Evolutionary conservation across 2,113 vertebrate species (phyloP).

Genomic region (Dascyllus trimaculatus): DNA sequence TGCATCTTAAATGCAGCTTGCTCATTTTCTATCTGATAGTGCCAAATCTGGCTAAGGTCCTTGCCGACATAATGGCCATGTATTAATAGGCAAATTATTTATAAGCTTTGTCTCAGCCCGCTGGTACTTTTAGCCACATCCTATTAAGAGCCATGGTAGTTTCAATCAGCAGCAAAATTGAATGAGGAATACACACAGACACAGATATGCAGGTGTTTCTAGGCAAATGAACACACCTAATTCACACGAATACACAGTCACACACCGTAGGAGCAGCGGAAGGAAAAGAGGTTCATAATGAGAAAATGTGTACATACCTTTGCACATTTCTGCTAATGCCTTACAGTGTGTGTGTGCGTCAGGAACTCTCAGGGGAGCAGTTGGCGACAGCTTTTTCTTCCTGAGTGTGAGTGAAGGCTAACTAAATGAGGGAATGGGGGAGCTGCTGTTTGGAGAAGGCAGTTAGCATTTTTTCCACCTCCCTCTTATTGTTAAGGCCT

Average conservation of each 20-base stretch:
- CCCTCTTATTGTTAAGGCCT: slow-evolving; percentile 68
- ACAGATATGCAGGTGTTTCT: slow-evolving; percentile 29
- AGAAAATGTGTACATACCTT: slow-evolving; percentile 56
- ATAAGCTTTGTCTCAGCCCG: slow-evolving; percentile 62
- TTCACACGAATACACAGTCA: slow-evolving; percentile 22
- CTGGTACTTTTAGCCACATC: slow-evolving; percentile 63
- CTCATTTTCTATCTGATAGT: slow-evolving; percentile 53
- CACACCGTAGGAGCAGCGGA: slow-evolving; percentile 39
- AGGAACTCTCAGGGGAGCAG: slow-evolving; percentile 47
- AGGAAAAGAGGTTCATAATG: slow-evolving; percentile 52
- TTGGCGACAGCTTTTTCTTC: slow-evolving; percentile 65
- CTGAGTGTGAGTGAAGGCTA: slow-evolving; percentile 64
- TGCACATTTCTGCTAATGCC: slow-evolving; percentile 15
- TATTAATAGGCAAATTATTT: slow-evolving; percentile 72
- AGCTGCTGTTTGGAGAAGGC: slow-evolving; percentile 35
- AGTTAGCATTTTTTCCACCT: slow-evolving; percentile 72
- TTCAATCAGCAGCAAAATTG: slow-evolving; percentile 63
- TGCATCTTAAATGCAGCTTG: slow-evolving; percentile 4
- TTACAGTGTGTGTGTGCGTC: background rate
- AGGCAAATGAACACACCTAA: slow-evolving; percentile 35
- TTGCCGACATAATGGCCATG: slow-evolving; percentile 38
- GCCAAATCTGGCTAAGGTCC: slow-evolving; percentile 34
- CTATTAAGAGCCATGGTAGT: slow-evolving; percentile 61
- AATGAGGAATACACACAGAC: slow-evolving; percentile 19
- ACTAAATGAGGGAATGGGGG: slow-evolving; percentile 59